Evolutionary conservation across 2,888 invertebrate species (phyloP).

Genomic region (Aphodius granarius): DNA sequence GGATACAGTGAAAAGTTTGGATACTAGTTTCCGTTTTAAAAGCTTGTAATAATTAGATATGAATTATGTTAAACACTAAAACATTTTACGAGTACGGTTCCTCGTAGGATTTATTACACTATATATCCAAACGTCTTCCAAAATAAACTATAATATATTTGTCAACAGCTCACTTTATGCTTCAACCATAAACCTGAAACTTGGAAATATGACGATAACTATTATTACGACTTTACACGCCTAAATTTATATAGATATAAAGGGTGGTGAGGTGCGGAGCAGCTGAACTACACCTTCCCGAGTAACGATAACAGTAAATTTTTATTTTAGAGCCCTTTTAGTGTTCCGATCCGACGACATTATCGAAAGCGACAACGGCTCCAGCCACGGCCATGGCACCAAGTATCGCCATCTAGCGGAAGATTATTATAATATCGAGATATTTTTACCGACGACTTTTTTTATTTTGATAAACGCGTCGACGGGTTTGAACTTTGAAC

Average conservation of each 20-base stretch:
- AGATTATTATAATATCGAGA: background rate
- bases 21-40: too few relatives aligned
- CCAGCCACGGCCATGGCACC: background rate
- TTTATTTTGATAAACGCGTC: background rate
- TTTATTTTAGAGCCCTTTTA: background rate
- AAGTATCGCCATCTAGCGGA: background rate
- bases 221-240: background rate
- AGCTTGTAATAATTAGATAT: too few relatives aligned
- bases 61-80: too few relatives aligned
- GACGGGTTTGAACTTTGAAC: background rate
- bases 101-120: too few relatives aligned
- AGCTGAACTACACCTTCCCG: background rate
- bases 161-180: too few relatives aligned
- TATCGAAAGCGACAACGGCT: background rate
- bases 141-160: too few relatives aligned
- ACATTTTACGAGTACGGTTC: too few relatives aligned
- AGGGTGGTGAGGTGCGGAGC: background rate
- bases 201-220: background rate
- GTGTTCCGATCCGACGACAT: background rate
- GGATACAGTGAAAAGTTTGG: too few relatives aligned
- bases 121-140: too few relatives aligned
- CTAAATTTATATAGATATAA: background rate
- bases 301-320: background rate
- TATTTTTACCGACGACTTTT: background rate
- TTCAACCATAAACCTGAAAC: too few relatives aligned